Evolutionary conservation across 2,888 invertebrate species (phyloP), one percentile per base, ranked within the genome.

Genomic region (Cheilosia urbana): DNA sequence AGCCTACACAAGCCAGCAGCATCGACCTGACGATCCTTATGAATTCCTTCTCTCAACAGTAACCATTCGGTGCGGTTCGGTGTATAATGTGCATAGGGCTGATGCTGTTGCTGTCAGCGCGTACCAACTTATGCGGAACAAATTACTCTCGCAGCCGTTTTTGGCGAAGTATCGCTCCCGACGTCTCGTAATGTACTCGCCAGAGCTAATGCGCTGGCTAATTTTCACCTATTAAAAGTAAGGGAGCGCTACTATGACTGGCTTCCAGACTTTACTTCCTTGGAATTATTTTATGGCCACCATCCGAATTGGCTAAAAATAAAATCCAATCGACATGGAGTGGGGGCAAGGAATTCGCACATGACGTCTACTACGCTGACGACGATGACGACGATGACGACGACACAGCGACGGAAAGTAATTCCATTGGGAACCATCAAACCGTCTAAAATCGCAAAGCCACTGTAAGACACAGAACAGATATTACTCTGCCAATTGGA

Each of bases 151-250:
- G 53, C 65, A 65, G 53, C n/a, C 21, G 30, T 79, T 75, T 60
- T 76, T 76, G 76, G 81, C 76, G 53, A 69, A 69, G 73, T 53
- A 84, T 84, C 84, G 76, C 85, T 77, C 77, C 66, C 80, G 76
- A 85, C 51, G 72, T 80, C 65, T 47, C 66, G 51, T 80, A 84
- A 84, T 80, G 55, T 76, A 80, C 84, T 81, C n/a, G n/a, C 66
- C 62, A 71, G 76, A 72, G 72, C 81, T 81, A 85, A 85, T 85
- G 85, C 85, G 81, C 81, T 81, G 85, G 81, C 81, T 85, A 85
- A 85, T 85, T 85, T 85, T 85, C 81, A 85, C 85, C 85, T 85
- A 81, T 85, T 85, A 85, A 81, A 85, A 68, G 80, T 77, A 71
- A 65, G 63, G 76, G 42, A 75, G 53, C 15, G 30, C 4, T 9